phyloP scores from a whole-genome alignment of 2,797 vertebrate species.

The Sebastiscus albofasciatus region DNA sequence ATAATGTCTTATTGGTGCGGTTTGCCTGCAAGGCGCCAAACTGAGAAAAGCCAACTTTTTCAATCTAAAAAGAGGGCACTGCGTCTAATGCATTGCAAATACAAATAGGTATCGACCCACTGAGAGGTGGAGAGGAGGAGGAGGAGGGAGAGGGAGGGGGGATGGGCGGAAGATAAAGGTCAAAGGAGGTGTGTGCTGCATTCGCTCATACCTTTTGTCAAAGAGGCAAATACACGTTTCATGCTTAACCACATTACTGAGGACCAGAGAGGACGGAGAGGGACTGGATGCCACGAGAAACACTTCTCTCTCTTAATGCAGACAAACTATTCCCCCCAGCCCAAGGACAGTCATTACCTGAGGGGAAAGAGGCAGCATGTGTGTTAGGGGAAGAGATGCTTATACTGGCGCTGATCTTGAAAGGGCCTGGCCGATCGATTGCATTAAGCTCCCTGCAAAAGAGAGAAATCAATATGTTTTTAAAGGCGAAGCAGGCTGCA shows the following conservation, averaged over 20 bases:
- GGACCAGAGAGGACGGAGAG: slow-evolving; percentile 25
- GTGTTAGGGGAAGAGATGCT: slow-evolving; percentile 81
- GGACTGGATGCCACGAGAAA: slow-evolving; percentile 70
- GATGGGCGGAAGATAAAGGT: slow-evolving; percentile 71
- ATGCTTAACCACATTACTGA: slow-evolving; percentile 63
- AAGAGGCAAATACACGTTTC: slow-evolving; percentile 57
- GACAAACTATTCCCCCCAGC: slow-evolving; percentile 76
- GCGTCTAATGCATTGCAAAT: slow-evolving; percentile 74
- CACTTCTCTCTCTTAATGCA: slow-evolving; percentile 75
- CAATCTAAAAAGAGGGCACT: slow-evolving; percentile 57
- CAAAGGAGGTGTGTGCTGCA: slow-evolving; percentile 74
- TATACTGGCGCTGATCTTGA: slow-evolving; percentile 85
- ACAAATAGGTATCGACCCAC: slow-evolving; percentile 76
- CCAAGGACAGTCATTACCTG: slow-evolving; percentile 86
- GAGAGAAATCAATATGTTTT: slow-evolving; percentile 86
- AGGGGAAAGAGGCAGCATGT: slow-evolving; percentile 73
- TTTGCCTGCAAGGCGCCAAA: slow-evolving; percentile 30
- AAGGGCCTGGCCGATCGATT: slow-evolving; percentile 83
- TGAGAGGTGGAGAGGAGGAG: slow-evolving; percentile 20
- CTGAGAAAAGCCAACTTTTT: slow-evolving; percentile 59
- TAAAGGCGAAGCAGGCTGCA: slow-evolving; percentile 80
- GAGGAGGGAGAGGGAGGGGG: neutral
- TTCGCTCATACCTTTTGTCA: slow-evolving; percentile 73
- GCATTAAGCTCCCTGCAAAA: slow-evolving; percentile 84
- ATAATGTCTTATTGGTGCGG: neutral